Conservation (phyloP, 2,797 vertebrate genomes). For the Intellagama lesueurii region DNA sequence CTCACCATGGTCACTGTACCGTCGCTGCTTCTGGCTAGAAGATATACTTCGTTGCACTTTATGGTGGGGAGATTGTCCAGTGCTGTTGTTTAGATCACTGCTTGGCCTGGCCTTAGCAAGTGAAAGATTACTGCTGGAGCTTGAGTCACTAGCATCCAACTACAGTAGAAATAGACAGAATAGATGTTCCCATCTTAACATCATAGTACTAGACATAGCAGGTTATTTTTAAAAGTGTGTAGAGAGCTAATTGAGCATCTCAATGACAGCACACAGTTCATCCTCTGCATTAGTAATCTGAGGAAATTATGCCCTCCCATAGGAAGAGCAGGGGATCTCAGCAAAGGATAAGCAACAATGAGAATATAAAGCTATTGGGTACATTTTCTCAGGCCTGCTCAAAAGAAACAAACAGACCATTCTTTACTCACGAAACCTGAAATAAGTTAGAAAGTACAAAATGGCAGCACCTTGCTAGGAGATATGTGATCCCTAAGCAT, state of each 20-base stretch:
- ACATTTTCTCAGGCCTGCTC: neutral
- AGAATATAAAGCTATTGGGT: neutral
- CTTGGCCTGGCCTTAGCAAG: conserved; percentile 92
- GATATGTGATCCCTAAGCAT: conserved; percentile 78
- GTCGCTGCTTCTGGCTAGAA: conserved; percentile 94
- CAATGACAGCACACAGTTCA: neutral
- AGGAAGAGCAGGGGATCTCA: neutral
- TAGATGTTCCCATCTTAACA: neutral
- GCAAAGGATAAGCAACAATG: neutral
- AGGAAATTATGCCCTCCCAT: neutral
- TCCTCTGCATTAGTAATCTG: neutral
- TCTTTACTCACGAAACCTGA: neutral
- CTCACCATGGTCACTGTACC: conserved; percentile 97
- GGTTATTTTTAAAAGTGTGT: neutral
- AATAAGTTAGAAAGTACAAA: neutral
- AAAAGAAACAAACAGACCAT: neutral
- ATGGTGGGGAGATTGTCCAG: conserved; percentile 93
- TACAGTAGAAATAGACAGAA: conserved; percentile 59
- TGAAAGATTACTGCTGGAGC: conserved; percentile 95
- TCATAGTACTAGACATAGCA: neutral
- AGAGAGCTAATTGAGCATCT: neutral
- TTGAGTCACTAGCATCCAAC: conserved; percentile 94
- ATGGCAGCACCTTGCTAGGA: neutral
- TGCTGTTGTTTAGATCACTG: conserved; percentile 93
- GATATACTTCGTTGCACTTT: conserved; percentile 95